Conservation (phyloP, 2,888 invertebrate genomes). For the Xylota segnis region DNA sequence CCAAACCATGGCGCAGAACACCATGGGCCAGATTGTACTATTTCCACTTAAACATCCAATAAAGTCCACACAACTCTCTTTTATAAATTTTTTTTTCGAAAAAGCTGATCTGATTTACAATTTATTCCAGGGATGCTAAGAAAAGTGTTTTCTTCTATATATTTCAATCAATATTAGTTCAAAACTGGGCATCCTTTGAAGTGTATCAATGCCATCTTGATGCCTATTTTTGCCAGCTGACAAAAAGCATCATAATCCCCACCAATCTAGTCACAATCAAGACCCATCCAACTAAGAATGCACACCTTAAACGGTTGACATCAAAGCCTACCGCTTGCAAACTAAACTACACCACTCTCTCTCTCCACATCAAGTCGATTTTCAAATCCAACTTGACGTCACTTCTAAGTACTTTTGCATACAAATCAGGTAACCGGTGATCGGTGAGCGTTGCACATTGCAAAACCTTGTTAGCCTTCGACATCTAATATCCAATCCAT, state of each 20-base stretch:
- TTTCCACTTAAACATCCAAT: too few species aligned
- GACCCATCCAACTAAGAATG: neutral
- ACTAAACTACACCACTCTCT: neutral
- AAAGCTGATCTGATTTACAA: too few species aligned
- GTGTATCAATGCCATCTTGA: too few species aligned
- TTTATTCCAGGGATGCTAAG: too few species aligned
- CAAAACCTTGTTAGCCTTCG: constrained; percentile 74
- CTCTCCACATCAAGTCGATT: neutral
- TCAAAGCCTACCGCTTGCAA: neutral
- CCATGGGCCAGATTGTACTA: too few species aligned
- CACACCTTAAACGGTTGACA: constrained; percentile 1
- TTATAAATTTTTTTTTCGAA: too few species aligned
- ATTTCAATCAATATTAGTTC: too few species aligned
- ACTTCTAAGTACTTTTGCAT: constrained; percentile 25
- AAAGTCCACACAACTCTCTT: too few species aligned
- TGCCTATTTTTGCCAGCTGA: neutral
- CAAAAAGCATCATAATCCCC: neutral
- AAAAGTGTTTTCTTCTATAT: too few species aligned
- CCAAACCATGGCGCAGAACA: too few species aligned
- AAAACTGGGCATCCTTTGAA: too few species aligned
- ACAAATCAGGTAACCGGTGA: constrained; percentile 20
- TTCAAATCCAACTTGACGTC: neutral
- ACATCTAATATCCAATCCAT: constrained; percentile 71
- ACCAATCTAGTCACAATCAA: neutral
- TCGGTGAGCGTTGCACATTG: constrained; percentile 42